Evolutionary conservation across 2,888 invertebrate species (phyloP).

Genomic region (Octonoba sinensis): DNA sequence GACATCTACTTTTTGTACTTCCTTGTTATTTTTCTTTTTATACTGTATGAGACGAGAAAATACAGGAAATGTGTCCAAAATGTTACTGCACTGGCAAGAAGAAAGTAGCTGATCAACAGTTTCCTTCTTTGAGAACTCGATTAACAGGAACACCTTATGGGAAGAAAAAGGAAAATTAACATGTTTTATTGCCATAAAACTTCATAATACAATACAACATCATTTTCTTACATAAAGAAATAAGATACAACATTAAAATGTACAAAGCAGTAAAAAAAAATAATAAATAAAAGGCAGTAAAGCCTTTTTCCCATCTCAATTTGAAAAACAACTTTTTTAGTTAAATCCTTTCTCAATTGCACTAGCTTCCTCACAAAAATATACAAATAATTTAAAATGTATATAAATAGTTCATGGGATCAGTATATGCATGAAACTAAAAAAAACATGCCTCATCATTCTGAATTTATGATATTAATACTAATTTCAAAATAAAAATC

Average conservation of each 20-base stretch:
- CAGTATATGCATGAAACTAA: too few species aligned
- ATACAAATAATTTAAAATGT: too few species aligned
- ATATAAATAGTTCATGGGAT: too few species aligned
- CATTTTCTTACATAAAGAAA: not conserved
- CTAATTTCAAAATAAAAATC: too few species aligned
- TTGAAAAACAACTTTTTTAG: too few species aligned
- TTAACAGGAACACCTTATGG: constrained; percentile 25
- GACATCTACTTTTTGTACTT: constrained; percentile 10
- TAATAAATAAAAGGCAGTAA: not conserved
- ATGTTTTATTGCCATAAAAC: not conserved
- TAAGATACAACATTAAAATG: not conserved
- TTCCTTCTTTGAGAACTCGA: constrained; percentile 33
- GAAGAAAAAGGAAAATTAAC: constrained; percentile 2
- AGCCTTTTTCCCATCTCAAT: not conserved
- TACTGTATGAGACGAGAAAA: constrained; percentile 34
- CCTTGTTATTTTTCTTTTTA: constrained; percentile 13
- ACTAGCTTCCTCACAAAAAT: too few species aligned
- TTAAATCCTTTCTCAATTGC: too few species aligned
- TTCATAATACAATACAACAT: not conserved
- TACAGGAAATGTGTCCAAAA: constrained; percentile 29
- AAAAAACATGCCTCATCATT: too few species aligned
- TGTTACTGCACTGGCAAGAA: constrained; percentile 11
- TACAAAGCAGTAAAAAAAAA: not conserved
- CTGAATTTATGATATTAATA: too few species aligned
- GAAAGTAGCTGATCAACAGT: constrained; percentile 7